phyloP scores from a whole-genome alignment of 2,888 invertebrate genomes.

The Pyrocoelia pectoralis region DNA sequence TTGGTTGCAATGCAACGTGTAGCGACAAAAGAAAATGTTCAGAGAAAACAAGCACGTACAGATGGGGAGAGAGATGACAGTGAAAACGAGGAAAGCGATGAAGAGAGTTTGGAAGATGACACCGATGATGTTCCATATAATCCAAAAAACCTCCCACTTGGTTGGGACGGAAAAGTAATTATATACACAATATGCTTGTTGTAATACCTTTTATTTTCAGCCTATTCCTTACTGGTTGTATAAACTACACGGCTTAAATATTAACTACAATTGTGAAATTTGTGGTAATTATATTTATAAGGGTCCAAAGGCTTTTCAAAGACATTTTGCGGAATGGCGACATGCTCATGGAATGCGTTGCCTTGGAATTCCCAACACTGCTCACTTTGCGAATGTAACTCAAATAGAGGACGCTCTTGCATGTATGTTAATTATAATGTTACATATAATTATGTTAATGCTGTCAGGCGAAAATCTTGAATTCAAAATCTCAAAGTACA shows the following conservation, averaged over 20 bases:
- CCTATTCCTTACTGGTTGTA: constrained; percentile 97
- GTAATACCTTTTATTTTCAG: constrained; percentile 48
- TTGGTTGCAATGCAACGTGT: constrained; percentile 84
- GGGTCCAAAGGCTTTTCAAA: constrained; percentile 98
- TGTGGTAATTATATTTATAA: constrained; percentile 99
- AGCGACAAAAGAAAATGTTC: constrained; percentile 97
- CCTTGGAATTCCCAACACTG: constrained; percentile 98
- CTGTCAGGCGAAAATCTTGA: too few species aligned
- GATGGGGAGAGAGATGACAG: constrained; percentile 93
- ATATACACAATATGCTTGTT: background rate
- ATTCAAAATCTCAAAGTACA: too few species aligned
- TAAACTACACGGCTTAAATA: constrained; percentile 97
- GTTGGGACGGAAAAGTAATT: constrained; percentile 95
- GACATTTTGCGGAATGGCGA: constrained; percentile 96
- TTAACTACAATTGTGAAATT: constrained; percentile 98
- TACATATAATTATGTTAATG: too few species aligned
- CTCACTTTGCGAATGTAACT: constrained; percentile 99
- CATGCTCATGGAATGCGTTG: constrained; percentile 97
- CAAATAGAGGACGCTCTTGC: constrained; percentile 98
- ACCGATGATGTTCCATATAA: constrained; percentile 98
- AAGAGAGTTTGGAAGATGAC: constrained; percentile 82
- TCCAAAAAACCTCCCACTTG: constrained; percentile 98
- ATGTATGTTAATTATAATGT: constrained; percentile 70
- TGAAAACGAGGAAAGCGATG: constrained; percentile 86
- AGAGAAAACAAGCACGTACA: constrained; percentile 95